A percentile compares a stretch with the other conserved stretches of the same genome.
Evolutionary conservation across 2,797 vertebrate genomes (phyloP).

Genomic region (Ptychobarbus kaznakovi): DNA sequence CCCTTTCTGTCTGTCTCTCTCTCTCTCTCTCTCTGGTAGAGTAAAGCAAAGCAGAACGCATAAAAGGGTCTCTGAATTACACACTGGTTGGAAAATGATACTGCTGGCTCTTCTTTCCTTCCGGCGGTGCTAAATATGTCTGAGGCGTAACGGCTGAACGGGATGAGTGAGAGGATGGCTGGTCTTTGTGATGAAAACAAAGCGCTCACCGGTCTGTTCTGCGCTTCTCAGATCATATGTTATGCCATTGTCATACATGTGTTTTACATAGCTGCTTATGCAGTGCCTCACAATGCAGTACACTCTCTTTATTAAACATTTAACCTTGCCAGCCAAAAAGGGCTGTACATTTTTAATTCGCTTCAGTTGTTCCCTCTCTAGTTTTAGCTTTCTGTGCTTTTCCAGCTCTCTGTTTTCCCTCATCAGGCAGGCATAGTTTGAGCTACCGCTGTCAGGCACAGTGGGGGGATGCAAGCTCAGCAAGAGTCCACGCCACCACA

Average conservation of each 20-base stretch:
- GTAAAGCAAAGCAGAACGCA: constrained; percentile 31
- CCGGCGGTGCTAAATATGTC: constrained; percentile 45
- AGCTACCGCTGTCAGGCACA: constrained; percentile 52
- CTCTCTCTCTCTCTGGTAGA: background rate
- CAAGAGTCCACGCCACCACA: constrained; percentile 37
- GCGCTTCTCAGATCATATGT: background rate
- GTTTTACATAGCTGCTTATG: constrained; percentile 27
- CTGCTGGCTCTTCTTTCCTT: constrained; percentile 47
- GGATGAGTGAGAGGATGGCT: constrained; percentile 28
- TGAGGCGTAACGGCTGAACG: constrained; percentile 21
- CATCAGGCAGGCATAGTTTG: constrained; percentile 32
- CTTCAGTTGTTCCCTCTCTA: constrained; percentile 1
- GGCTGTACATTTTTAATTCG: constrained; percentile 29
- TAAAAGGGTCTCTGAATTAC: constrained; percentile 49
- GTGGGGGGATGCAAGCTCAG: constrained; percentile 47
- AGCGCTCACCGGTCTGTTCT: background rate
- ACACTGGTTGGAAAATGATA: constrained; percentile 46
- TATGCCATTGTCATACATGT: constrained; percentile 10
- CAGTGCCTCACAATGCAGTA: background rate
- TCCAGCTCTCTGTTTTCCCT: constrained; percentile 22
- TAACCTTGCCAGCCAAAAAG: constrained; percentile 1
- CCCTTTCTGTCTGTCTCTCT: background rate
- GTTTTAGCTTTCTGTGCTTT: constrained; percentile 10
- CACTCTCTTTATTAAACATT: constrained; percentile 1
- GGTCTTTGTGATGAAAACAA: constrained; percentile 48